Base-by-base conservation (phyloP, 1,140 invertebrate genomes). In the Calliopsis andreniformis region DNA sequence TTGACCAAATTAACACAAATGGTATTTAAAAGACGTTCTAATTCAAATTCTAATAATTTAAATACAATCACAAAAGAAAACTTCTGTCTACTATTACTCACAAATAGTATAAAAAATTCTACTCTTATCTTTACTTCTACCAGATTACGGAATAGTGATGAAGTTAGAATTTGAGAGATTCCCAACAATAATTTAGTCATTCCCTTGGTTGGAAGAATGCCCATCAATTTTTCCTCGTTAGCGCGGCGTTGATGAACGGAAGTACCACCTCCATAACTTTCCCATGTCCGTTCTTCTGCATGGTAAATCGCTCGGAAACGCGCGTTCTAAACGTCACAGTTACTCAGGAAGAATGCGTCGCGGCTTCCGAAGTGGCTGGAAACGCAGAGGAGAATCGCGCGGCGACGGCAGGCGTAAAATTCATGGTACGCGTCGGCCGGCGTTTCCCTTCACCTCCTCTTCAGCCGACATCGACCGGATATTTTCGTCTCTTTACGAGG, bases 401-500 rank as follows among this genome's bases (percentile, higher is more conserved):
- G 76, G 59, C 82, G 83, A 82, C 73, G 83, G 83, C 71, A 67
- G 43, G 63, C 78, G 76, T 76, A 77, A 85, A 84, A 82, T 82
- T 75, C 63, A 76, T 42, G 56, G 56, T 55, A 25, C 63, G 58
- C 73, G 82, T 63, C 70, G 69, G 56, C 28, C 56, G 25, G 28
- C 55, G 42, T 51, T 58, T 68, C 35, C 53, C 62, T 64, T 56
- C 58, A 45, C 47, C 58, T 69, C 80, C 72, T 73, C 71, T 55
- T 25, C 83, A 43, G 68, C 62, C 81, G 51, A 62, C 71, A 66
- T 73, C 67, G 72, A 42, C 20, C 76, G 56, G 84, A 85, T 88
- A 88, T 88, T 88, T 88, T 80, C 83, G 87, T 87, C 87, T 72
- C 86, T 87, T 86, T 88, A 84, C 86, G 87, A 87, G 84, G 80